Base-by-base conservation (phyloP, 2,113 vertebrate genomes). In the Scolopax mira region DNA sequence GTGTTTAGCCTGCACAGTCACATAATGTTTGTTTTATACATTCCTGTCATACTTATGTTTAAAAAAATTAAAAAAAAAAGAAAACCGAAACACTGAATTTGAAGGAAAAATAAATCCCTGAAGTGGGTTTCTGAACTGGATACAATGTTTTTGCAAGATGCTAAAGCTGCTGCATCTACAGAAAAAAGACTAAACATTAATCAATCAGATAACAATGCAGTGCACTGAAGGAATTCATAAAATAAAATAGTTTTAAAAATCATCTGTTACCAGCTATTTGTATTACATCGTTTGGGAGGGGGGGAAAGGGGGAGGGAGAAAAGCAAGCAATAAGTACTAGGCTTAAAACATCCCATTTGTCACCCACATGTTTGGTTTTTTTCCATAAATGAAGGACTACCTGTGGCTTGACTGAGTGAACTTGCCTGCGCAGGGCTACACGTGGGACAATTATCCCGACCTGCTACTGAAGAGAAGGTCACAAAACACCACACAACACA, bases 331-430 rank as follows among this genome's bases (percentile, higher is more conserved):
- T 27, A 91, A 75, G 54, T 30, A 13, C 91, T 71, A 88, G 69
- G 90, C 87, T 95, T 95, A 88, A 90, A 97, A 91, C 27, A 89
- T 2, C 67, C n/a, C 70, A 95, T 94, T 93, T 88, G 70, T 90
- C 91, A 94, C 67, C 87, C 84, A 72, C 82, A 79, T 19, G 65
- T 33, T 84, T 77, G 74, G 77, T 77, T 24, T 33, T 46, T 46
- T 46, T 19, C 71, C 93, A 79, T 51, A 72, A 69, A 52, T 1
- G 46, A 48, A 79, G 7, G 16, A 42, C 48, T 61, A 27, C 69
- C 69, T 61, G 55, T 75, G 87, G 90, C 66, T 23, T 8, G 46
- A 42, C 7, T 9, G 62, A 51, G 88, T 14, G 66, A 41, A 33
- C 22, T 16, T n/a, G 39, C 75, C 69, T 19, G 33, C 21, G 13